These are phyloP conservation scores for Antheraea yamamai DNA, from an alignment of 2,888 invertebrate species.

Conservation along the genomic window DNA sequence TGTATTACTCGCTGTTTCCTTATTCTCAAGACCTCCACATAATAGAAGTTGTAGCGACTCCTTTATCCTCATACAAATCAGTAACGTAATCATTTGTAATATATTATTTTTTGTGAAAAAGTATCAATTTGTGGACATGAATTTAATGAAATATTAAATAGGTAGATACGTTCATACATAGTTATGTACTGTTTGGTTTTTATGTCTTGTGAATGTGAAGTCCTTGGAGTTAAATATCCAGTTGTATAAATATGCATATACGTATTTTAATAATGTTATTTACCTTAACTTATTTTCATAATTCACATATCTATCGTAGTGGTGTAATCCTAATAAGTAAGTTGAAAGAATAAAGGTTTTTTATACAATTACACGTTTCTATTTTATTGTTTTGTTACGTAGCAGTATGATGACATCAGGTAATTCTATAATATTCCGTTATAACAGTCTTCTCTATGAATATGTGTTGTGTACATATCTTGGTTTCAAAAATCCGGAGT, in stretches of 20 bases:
- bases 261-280: not conserved
- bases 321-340: conserved; percentile 14
- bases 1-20: conserved; percentile 42
- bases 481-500: not conserved
- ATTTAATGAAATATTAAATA: not conserved
- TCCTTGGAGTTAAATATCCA: conserved; percentile 15
- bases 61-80: conserved; percentile 39
- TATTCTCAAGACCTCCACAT: conserved; percentile 39
- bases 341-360: not conserved
- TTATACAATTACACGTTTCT: not conserved
- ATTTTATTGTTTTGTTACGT: no score
- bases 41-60: conserved; percentile 41
- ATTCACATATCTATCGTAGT: conserved; percentile 25
- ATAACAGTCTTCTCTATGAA: no score
- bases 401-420: no score
- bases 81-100: conserved; percentile 29
- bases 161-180: not conserved
- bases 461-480: no score
- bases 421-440: not conserved
- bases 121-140: not conserved
- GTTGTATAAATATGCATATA: conserved; percentile 10
- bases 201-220: conserved; percentile 23
- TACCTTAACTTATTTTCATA: not conserved
- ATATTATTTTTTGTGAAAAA: no score
- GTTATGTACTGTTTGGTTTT: conserved; percentile 26